Conservation (phyloP, 2,797 vertebrate genomes). For the Sparidentex hasta region DNA sequence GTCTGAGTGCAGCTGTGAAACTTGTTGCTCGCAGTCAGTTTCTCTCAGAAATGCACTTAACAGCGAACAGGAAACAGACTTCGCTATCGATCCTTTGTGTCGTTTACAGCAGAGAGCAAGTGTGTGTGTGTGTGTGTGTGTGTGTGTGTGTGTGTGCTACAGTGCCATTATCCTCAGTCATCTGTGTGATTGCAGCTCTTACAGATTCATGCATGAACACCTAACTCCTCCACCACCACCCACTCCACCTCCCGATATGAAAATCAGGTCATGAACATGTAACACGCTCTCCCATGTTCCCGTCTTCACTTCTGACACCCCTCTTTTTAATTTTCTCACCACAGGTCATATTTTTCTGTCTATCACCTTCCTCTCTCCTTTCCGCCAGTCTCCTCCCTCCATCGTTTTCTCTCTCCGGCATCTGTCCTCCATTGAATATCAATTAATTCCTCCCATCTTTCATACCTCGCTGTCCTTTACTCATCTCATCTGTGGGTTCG, state of each 20-base stretch:
- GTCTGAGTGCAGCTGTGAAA: neutral
- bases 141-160: neutral
- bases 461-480: neutral
- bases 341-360: neutral
- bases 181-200: slow-evolving; percentile 5
- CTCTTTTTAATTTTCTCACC: neutral
- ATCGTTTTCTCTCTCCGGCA: neutral
- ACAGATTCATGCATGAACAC: no score
- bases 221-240: no score
- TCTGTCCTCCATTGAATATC: neutral
- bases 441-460: slow-evolving; percentile 14
- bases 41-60: slow-evolving; percentile 1
- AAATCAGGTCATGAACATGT: no score
- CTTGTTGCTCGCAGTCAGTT: slow-evolving; percentile 16
- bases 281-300: no score
- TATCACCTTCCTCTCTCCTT: neutral
- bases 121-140: neutral
- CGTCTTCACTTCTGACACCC: neutral
- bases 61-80: slow-evolving; percentile 21
- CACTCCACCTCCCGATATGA: no score
- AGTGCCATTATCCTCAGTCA: slow-evolving; percentile 10
- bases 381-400: neutral
- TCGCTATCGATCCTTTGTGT: slow-evolving; percentile 4
- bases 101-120: neutral
- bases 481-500: neutral